Evolutionary conservation across 2,888 invertebrate species (phyloP).

Genomic region (Microchrysa polita): DNA sequence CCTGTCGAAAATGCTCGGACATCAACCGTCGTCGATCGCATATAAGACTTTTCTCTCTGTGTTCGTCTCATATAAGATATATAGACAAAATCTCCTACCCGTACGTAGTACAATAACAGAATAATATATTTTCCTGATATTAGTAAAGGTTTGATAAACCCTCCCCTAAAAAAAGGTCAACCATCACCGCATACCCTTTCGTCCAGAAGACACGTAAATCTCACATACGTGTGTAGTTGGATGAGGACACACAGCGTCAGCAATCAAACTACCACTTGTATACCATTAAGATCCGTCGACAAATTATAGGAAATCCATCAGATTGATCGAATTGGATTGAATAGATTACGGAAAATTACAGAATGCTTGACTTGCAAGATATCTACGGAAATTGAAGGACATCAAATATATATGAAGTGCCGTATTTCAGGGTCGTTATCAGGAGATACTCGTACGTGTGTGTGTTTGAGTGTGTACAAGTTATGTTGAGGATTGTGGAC

Average conservation of each 20-base stretch:
- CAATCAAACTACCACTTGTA: conserved; percentile 20
- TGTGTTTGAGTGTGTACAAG: background rate
- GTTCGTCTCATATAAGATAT: background rate
- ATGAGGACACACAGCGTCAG: conserved; percentile 13
- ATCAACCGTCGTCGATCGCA: background rate
- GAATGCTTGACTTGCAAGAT: conserved; percentile 34
- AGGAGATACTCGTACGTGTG: background rate
- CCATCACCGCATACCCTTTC: background rate
- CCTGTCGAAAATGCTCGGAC: background rate
- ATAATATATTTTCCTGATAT: background rate
- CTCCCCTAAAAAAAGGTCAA: conserved; percentile 11
- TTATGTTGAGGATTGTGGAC: background rate
- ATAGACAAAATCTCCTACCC: background rate
- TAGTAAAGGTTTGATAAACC: conserved; percentile 5
- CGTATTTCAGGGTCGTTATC: too few species aligned
- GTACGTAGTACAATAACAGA: background rate
- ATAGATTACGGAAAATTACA: conserved; percentile 34
- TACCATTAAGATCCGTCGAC: conserved; percentile 29
- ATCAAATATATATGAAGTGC: conserved; percentile 25
- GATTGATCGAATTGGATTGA: conserved; percentile 37
- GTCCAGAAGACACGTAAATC: background rate
- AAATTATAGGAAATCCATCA: conserved; percentile 42
- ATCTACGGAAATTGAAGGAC: conserved; percentile 37
- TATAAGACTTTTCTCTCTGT: background rate
- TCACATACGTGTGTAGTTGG: background rate